Evolutionary conservation across 2,797 vertebrate species (phyloP).

Genomic region (Phoeniculus purpureus): DNA sequence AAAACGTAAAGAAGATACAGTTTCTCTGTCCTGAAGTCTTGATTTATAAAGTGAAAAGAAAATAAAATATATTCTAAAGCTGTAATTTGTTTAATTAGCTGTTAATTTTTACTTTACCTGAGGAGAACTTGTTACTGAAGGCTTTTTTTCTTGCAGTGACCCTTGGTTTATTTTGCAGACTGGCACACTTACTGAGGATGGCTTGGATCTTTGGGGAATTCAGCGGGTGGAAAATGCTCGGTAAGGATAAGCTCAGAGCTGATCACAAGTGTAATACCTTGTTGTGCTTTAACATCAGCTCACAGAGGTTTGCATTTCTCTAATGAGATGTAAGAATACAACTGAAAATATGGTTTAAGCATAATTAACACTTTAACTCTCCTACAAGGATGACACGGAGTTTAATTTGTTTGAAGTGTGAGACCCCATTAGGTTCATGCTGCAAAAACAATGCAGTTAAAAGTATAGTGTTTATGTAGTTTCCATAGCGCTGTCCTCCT

Average conservation of each 20-base stretch:
- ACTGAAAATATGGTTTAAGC: not conserved
- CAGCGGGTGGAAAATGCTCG: slow-evolving; percentile 88
- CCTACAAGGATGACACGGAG: not conserved
- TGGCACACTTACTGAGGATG: slow-evolving; percentile 97
- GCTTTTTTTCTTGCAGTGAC: not conserved
- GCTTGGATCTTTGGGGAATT: slow-evolving; percentile 94
- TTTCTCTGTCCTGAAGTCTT: not conserved
- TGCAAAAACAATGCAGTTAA: not conserved
- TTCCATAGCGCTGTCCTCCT: not conserved
- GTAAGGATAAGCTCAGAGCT: slow-evolving; percentile 74
- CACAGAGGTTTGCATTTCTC: not conserved
- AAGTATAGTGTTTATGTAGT: not conserved
- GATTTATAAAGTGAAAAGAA: not conserved
- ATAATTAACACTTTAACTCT: not conserved
- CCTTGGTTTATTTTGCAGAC: slow-evolving; percentile 81
- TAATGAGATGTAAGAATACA: not conserved
- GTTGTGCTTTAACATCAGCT: not conserved
- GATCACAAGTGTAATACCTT: not conserved
- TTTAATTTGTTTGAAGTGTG: not conserved
- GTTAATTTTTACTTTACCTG: not conserved
- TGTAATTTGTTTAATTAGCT: not conserved
- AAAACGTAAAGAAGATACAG: not conserved
- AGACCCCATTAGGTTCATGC: not conserved
- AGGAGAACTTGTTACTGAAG: not conserved
- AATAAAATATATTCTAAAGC: not conserved